Base-by-base conservation (phyloP, 2,113 vertebrate genomes). In the Pygoscelis adeliae region DNA sequence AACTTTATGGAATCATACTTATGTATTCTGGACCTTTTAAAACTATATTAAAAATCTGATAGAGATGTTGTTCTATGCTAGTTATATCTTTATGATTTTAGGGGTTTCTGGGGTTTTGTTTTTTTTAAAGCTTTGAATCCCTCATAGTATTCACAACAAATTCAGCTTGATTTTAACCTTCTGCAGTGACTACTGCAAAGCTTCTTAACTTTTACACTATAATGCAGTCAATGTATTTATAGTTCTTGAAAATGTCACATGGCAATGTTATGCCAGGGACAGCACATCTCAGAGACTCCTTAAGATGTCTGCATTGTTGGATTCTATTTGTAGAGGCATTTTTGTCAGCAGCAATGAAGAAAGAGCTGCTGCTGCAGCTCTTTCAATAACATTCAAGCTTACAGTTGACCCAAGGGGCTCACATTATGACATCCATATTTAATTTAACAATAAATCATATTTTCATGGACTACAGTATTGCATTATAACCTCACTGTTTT, bases 401-500 rank as follows among this genome's bases (percentile, higher is more conserved):
- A 92, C 73, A 89, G 92, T 83, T 67, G 94, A 92, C 82, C 93
- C 26, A 6, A 82, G 65, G 84, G 81, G 76, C 55, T 96, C 93
- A 71, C 74, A 89, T 95, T 94, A 94, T 73, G 96, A 89, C 89
- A 96, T 73, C 52, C 66, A 96, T 87, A 87, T 73, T 97, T 97
- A 97, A 97, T 97, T 95, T 96, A 84, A 91, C 81, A 96, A 95
- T 95, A 96, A 96, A 97, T 97, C 95, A 94, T 97, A 95, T 95
- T 95, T 96, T 97, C 95, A 91, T 72, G 36, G 87, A 69, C 90
- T 91, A 80, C 70, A 69, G 62, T 69, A 93, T 72, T 87, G 73
- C 61, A 83, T 93, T 95, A 89, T 91, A 94, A 71, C 34, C 70
- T 89, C 66, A 61, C 87, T 65, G 34, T 53, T 94, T 87, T 72